A percentile compares a stretch with the other conserved stretches of the same genome.
These are phyloP conservation scores for Eilema sororculum DNA, from an alignment of 2,888 invertebrate species.

Conservation along the genomic window DNA sequence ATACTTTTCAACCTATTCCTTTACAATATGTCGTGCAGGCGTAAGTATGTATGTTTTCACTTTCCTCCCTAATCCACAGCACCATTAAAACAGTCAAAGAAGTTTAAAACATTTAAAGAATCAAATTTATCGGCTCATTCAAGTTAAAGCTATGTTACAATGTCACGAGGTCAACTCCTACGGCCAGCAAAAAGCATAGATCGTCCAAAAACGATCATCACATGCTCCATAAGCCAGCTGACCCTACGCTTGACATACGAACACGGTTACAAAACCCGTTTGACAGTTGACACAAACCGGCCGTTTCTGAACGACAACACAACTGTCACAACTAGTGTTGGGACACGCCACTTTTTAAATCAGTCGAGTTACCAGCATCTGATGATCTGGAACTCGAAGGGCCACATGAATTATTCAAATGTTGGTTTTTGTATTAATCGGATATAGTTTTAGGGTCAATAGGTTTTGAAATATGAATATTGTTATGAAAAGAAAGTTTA, in stretches of 20 bases:
- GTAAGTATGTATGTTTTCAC: neutral
- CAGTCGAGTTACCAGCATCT: constrained; percentile 27
- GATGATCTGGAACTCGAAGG: constrained; percentile 44
- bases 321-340: constrained; percentile 14
- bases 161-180: constrained; percentile 14
- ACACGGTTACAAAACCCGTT: constrained; percentile 55
- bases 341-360: constrained; percentile 28
- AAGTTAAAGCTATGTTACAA: neutral
- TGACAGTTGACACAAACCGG: constrained; percentile 25
- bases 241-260: constrained; percentile 46
- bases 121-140: neutral
- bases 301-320: constrained; percentile 31
- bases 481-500: constrained; percentile 49
- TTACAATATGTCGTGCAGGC: neutral
- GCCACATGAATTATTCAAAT: constrained; percentile 52
- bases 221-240: constrained; percentile 32
- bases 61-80: neutral
- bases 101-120: neutral
- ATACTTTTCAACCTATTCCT: neutral
- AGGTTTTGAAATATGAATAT: constrained; percentile 39
- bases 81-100: neutral
- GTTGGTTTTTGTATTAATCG: constrained; percentile 45
- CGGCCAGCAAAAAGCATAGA: constrained; percentile 17
- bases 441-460: constrained; percentile 55
- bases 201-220: constrained; percentile 41